Percentiles rank a stretch among this genome's conserved stretches.
These are phyloP conservation scores for Cheilosia urbana DNA, from an alignment of 2,888 invertebrate genomes.

Conservation along the genomic window DNA sequence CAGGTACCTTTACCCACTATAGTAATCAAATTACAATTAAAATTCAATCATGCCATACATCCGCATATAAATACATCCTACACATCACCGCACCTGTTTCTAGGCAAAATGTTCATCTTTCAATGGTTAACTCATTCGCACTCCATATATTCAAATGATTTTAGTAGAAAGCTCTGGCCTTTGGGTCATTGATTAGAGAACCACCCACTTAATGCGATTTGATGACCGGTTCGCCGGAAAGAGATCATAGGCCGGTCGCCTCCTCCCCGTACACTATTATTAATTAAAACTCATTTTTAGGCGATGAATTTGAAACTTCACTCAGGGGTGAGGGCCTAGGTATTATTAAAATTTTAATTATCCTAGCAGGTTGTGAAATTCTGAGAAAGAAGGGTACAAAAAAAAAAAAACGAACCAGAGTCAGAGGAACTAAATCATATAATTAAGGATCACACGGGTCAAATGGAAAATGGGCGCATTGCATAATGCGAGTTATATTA, in stretches of 20 bases:
- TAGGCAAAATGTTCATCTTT: not conserved
- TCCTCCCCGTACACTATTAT: not conserved
- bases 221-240: not conserved
- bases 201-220: slow-evolving; percentile 56
- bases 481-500: not conserved
- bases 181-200: not conserved
- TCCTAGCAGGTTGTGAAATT: slow-evolving; percentile 14
- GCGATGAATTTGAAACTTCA: slow-evolving; percentile 30
- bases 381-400: not conserved
- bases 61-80: not conserved
- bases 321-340: not conserved
- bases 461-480: slow-evolving; percentile 12
- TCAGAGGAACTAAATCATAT: slow-evolving; percentile 34
- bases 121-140: slow-evolving; percentile 49
- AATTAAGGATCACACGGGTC: slow-evolving; percentile 32
- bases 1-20: not conserved
- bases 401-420: not conserved
- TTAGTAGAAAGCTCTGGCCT: not conserved
- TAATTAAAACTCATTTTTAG: slow-evolving; percentile 50
- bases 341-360: slow-evolving; percentile 50
- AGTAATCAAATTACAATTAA: slow-evolving; percentile 52
- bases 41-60: slow-evolving; percentile 39
- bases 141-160: slow-evolving; percentile 18
- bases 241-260: not conserved
- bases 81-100: slow-evolving; percentile 8